Evolutionary conservation across 2,113 vertebrate genomes (phyloP).

Genomic region (Bambusicola thoracicus): DNA sequence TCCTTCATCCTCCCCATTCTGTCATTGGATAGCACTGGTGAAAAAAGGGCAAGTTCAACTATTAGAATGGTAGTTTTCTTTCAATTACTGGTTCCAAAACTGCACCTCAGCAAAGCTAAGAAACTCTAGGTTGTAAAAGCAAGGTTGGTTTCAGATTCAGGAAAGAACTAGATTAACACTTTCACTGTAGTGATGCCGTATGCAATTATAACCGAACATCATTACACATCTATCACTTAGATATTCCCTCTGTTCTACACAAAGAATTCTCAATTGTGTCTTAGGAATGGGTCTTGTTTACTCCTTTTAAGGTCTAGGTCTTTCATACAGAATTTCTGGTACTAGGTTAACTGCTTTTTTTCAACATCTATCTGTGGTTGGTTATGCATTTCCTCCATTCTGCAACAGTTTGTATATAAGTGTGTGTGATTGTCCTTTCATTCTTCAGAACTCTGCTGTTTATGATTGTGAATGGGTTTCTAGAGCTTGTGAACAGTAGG

Average conservation of each 20-base stretch:
- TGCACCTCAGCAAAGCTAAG: background rate
- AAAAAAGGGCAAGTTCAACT: background rate
- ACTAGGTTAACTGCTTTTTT: background rate
- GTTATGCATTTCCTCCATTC: constrained; percentile 3
- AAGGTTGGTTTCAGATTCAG: background rate
- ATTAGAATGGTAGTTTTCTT: background rate
- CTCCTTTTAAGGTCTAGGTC: background rate
- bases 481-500: background rate
- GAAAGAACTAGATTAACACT: background rate
- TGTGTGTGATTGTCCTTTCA: background rate
- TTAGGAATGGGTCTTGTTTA: background rate
- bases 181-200: background rate
- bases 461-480: background rate
- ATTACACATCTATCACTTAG: background rate
- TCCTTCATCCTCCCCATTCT: background rate
- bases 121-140: background rate
- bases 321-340: background rate
- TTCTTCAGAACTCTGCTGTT: background rate
- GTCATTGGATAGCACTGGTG: background rate
- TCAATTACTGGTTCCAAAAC: background rate
- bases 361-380: background rate
- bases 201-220: background rate
- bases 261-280: background rate
- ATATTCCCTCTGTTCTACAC: background rate
- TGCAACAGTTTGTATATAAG: background rate